Base-by-base conservation (phyloP, 2,113 vertebrate species). In the Campylomormyrus tamandua region DNA sequence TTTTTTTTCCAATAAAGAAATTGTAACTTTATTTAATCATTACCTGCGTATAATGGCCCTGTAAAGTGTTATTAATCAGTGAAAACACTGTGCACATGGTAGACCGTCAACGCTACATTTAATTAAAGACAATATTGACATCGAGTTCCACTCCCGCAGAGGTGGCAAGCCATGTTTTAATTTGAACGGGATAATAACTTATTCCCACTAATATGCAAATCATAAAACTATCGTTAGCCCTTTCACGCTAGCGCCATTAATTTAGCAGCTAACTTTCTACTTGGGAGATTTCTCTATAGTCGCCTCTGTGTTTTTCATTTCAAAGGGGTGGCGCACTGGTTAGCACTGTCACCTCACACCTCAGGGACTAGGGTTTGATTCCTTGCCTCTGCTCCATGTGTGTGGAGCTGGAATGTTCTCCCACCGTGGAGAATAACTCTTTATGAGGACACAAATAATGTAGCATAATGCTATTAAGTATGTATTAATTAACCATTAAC, bases 71-170 rank as follows among this genome's bases (percentile, higher is more conserved):
- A 53, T 87, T 56, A 19, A 35, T 87, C 46, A 53, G 17, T 87
- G 19, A 52, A 19, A 9, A 11, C 13, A 52, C 49, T 5, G 15
- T 52, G 85, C 56, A 87, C 27, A 56, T 13, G 31, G 27, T 15
- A 87, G 13, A 19, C 50, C 5, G 27, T 53, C 49, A 87, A 5
- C 2, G 13, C 45, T 7, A 48, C 49, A 39, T 87, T 35, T 53
- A 87, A 42, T 87, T 56, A 53, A 52, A 5, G 31, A 39, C 35
- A 87, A 87, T 87, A 50, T 84, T 84, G 42, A 84, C 83, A 84
- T 84, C 7, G 31, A 56, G 27, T 17, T 53, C 1, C 85, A 53
- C 6, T 52, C 49, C 85, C 2, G 24, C 5, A 35, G 31, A 31
- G 50, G 31, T 48, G n/a, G 17, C 5, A 10, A 39, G 49, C n/a